Base-by-base conservation (phyloP, 1,140 invertebrate genomes). In the Psix sp. region DNA sequence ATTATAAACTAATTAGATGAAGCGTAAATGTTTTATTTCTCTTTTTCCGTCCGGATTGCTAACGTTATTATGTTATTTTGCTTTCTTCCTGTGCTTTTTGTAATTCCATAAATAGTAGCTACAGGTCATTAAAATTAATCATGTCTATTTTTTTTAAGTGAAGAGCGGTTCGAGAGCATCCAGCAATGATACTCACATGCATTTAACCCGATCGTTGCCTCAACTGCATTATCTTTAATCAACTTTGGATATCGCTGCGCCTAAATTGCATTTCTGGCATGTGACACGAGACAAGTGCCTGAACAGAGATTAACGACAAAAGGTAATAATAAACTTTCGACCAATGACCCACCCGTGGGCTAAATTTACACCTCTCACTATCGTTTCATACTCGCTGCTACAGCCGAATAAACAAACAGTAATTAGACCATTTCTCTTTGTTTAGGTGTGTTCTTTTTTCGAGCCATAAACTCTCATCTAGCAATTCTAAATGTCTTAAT, bases 201-300 rank as follows among this genome's bases (percentile, higher is more conserved):
- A 42, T 67, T 57, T 67, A 57, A 67, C 40, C 36, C 36, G n/a
- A n/a, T n/a, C n/a, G 51, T 43, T 52, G 46, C 31, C 54, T 45
- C 65, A 31, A 52, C 39, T 60, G 63, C 42, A 35, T 56, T 66
- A 66, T 18, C 42, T 56, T 56, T 42, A 57, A 67, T 49, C 42
- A 49, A 49, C 49, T 59, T 52, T 59, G 54, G 46, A 59, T 57
- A 57, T 57, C 52, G 43, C 45, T 67, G 35, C 52, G 63, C 65
- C 46, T 59, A 59, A 57, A 68, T 51, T 68, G 45, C 43, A 59
- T 45, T 68, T 68, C 54, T 59, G 39, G 65, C 63, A 67, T 57
- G 52, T 68, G 52, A 68, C 52, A 59, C 39, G 52, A 51, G 46
- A 68, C 54, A 59, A 68, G 52, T 68, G 65, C 65, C 65, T 59